Base-by-base conservation (phyloP, 2,888 invertebrate genomes). In the Eurytoma californica region DNA sequence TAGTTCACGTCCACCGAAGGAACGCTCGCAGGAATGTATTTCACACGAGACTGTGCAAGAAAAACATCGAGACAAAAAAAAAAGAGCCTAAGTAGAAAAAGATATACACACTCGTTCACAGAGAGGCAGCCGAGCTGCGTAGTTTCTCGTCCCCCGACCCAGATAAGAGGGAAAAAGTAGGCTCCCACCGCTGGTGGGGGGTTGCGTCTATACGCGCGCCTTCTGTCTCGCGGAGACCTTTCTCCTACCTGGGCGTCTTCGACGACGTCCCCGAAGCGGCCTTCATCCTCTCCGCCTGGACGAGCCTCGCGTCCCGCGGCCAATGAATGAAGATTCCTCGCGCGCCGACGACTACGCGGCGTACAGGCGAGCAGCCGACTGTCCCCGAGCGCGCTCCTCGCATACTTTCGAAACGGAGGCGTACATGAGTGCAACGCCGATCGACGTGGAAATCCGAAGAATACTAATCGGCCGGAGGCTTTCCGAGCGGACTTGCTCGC, bases 241-340 rank as follows among this genome's bases (percentile, higher is more conserved):
- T 86, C 86, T 85, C 83, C 83, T 86, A 86, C 85, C 86, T 87
- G 87, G 24, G 84, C 84, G 85, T 86, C 84, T 83, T 82, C 85
- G 82, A 83, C 83, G 49, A 63, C 60, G 20, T 63, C 72, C 58
- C 72, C 80, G 80, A 69, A 78, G 18, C 7, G 24, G 53, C 53
- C 53, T 14, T 28, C 61, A 18, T 63, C 63, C 39, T 63, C 63
- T n/a, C 63, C 47, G n/a, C 5, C 63, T 39, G 39, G 39, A 39
- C 39, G 39, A 7, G 39, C 2, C 39, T 28, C 28, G 60, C 14
- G 49, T 53, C 53, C 14, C 53, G n/a, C 53, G 53, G 75, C 77
- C 81, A 83, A 83, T 83, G 83, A 83, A 83, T 83, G 82, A 76
- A 39, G 80, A 83, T 83, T 83, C 82, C 80, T 83, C 73, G 82